Percentiles rank a stretch among this genome's conserved stretches.
phyloP scores from a whole-genome alignment of 1,140 invertebrate genomes.

The Nebria ingens region DNA sequence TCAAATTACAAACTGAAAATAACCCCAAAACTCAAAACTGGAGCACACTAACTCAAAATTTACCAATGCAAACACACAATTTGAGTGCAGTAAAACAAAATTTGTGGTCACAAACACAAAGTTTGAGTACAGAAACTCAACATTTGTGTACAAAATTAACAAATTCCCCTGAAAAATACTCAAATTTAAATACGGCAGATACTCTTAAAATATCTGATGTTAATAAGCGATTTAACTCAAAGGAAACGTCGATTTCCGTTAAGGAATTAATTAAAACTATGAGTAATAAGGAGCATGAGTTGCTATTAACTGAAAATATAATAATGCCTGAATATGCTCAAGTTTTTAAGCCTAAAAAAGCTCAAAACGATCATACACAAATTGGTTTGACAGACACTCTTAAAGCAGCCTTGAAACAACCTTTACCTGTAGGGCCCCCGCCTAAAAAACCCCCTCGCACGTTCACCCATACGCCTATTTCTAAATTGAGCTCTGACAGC shows the following conservation, averaged over 20 bases:
- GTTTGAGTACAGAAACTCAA: no score
- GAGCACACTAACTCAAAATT: no score
- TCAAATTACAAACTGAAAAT: no score
- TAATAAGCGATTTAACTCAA: no score
- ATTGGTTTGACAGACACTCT: constrained; percentile 43
- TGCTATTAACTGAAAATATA: constrained; percentile 10
- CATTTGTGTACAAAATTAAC: no score
- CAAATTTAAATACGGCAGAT: no score
- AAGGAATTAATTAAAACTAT: constrained; percentile 29
- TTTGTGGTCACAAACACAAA: no score
- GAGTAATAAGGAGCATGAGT: background rate
- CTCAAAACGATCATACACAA: constrained; percentile 23
- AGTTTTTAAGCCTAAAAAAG: constrained; percentile 32
- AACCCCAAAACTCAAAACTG: no score
- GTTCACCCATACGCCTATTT: constrained; percentile 39
- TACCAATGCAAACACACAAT: no score
- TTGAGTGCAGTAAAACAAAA: no score
- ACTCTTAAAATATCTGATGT: no score
- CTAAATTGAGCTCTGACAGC: background rate
- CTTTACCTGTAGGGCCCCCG: constrained; percentile 51
- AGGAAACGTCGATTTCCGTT: constrained; percentile 30
- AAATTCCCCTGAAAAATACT: no score
- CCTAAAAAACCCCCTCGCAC: constrained; percentile 62
- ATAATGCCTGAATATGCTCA: constrained; percentile 35
- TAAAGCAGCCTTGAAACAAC: constrained; percentile 48